Evolutionary conservation across 1,140 invertebrate species (phyloP).

Genomic region (Drosophila triauraria): DNA sequence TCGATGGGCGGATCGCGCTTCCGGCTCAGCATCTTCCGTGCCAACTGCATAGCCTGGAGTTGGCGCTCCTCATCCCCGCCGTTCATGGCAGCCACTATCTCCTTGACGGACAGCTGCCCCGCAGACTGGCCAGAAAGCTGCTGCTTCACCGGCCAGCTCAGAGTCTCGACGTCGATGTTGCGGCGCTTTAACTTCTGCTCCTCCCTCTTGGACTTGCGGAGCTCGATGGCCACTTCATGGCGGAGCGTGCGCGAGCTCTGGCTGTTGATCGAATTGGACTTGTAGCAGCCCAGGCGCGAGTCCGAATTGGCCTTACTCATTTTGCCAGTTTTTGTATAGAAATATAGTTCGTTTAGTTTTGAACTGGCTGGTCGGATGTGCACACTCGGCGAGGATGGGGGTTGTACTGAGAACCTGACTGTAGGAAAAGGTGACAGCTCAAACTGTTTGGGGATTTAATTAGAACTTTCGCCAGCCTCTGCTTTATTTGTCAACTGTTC

Average conservation of each 20-base stretch:
- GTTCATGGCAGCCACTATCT: constrained; percentile 89
- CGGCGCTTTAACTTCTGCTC: constrained; percentile 97
- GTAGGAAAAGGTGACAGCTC: too few species aligned
- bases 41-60: constrained; percentile 90
- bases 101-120: constrained; percentile 86
- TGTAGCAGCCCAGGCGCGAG: constrained; percentile 69
- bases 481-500: too few species aligned
- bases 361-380: too few species aligned
- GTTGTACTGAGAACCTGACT: too few species aligned
- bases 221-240: constrained; percentile 93
- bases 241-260: constrained; percentile 91
- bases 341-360: too few species aligned
- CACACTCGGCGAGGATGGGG: too few species aligned
- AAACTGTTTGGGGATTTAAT: too few species aligned
- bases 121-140: constrained; percentile 85
- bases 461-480: too few species aligned
- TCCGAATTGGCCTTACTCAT: constrained; percentile 70
- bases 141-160: constrained; percentile 85
- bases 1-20: constrained; percentile 98
- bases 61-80: constrained; percentile 87
- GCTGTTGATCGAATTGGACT: constrained; percentile 68
- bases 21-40: constrained; percentile 95
- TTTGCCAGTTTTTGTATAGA: constrained; percentile 13
- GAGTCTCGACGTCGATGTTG: constrained; percentile 89
- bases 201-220: constrained; percentile 97